phyloP scores from a whole-genome alignment of 2,113 vertebrate species.

The Oxygymnocypris stewartii region DNA sequence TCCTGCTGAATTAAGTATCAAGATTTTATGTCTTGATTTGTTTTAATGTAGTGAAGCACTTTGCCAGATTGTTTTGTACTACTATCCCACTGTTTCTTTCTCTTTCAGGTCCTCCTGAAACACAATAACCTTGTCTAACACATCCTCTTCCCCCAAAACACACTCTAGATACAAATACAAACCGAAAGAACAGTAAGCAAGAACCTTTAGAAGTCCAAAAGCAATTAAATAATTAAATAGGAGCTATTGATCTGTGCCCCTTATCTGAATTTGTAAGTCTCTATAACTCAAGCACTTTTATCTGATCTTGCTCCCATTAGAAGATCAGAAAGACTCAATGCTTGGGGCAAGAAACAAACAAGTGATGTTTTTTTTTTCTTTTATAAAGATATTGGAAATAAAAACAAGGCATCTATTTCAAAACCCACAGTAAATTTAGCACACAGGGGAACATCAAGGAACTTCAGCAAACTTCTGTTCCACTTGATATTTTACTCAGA shows the following conservation, averaged over 20 bases:
- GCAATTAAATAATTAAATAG: slow-evolving; percentile 31
- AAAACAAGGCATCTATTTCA: neutral
- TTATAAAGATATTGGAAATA: neutral
- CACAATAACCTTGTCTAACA: neutral
- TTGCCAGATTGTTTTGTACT: neutral
- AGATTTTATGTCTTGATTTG: slow-evolving; percentile 25
- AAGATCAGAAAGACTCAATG: neutral
- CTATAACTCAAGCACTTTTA: slow-evolving; percentile 20
- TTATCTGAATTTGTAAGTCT: slow-evolving; percentile 30
- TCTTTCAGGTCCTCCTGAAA: neutral
- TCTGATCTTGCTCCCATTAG: slow-evolving; percentile 28
- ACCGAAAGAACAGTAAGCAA: neutral
- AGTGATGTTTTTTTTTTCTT: neutral
- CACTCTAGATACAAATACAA: neutral
- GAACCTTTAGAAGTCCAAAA: slow-evolving; percentile 16
- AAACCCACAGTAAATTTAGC: neutral
- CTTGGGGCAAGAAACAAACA: neutral
- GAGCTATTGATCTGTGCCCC: slow-evolving; percentile 20
- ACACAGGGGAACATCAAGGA: neutral
- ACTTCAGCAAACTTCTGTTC: neutral
- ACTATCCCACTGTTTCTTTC: neutral
- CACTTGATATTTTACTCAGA: neutral
- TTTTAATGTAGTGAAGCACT: slow-evolving; percentile 21
- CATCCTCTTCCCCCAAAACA: neutral
- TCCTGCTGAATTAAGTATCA: neutral